Evolutionary conservation across 92 coral and sea anemone genomes (phyloP).

Genomic region (Palythoa heliodiscus): DNA sequence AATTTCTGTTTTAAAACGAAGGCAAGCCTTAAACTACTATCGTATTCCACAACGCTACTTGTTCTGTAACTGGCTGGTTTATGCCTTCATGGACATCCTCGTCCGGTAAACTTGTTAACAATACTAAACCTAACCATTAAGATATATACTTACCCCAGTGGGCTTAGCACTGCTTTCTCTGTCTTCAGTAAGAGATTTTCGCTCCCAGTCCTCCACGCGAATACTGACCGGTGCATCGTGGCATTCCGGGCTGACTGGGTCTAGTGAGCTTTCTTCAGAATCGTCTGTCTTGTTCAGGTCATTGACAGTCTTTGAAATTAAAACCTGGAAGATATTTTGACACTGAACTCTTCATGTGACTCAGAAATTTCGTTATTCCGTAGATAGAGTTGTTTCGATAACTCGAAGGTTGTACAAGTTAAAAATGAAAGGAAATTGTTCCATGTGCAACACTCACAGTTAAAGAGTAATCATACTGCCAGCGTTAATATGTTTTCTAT

Average conservation of each 20-base stretch:
- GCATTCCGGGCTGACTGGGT: slow-evolving; percentile 18
- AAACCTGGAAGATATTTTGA: background rate
- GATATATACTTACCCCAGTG: background rate
- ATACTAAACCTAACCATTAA: background rate
- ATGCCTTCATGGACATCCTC: background rate
- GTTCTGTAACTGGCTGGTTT: background rate
- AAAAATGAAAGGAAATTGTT: background rate
- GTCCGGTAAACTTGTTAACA: background rate
- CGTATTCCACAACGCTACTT: background rate
- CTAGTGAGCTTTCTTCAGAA: background rate
- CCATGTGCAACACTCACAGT: background rate
- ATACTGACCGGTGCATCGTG: slow-evolving; percentile 45
- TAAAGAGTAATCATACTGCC: no score
- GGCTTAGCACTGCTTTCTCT: background rate
- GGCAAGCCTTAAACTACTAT: background rate
- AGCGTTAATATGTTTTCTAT: no score
- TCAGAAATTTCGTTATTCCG: background rate
- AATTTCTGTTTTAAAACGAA: no score
- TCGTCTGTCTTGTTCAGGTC: background rate
- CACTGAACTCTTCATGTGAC: background rate
- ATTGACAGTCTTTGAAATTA: background rate
- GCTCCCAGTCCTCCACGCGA: slow-evolving; percentile 65
- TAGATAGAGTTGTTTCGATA: background rate
- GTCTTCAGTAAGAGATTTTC: slow-evolving; percentile 30
- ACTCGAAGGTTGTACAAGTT: background rate